Conservation (phyloP, 1,140 invertebrate species). For the Aphidius ervi region DNA sequence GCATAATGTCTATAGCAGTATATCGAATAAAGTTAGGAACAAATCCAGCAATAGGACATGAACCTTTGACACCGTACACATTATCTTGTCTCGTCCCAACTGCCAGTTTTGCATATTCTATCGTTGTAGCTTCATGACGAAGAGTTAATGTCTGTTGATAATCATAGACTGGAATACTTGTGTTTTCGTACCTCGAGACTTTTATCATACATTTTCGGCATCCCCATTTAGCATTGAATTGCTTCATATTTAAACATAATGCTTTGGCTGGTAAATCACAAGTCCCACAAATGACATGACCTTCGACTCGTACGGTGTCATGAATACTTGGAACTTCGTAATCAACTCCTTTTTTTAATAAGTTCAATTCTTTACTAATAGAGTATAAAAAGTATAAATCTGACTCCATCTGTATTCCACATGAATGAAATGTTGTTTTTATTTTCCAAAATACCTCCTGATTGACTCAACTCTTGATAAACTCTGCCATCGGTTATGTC, state of each 20-base stretch:
- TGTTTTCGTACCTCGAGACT: not conserved
- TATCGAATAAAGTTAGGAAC: too few relatives aligned
- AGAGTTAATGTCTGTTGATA: not conserved
- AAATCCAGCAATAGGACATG: too few relatives aligned
- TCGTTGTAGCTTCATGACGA: not conserved
- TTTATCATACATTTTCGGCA: constrained; percentile 5
- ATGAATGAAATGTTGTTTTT: constrained; percentile 17
- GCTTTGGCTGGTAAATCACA: constrained; percentile 16
- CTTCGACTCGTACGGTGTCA: not conserved
- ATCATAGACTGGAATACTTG: not conserved
- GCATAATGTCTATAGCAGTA: too few relatives aligned
- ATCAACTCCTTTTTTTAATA: constrained; percentile 6
- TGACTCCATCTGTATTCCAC: constrained; percentile 17
- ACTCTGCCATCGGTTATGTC: constrained; percentile 17
- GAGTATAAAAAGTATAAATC: constrained; percentile 2
- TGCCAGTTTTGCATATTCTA: too few relatives aligned
- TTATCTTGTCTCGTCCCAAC: too few relatives aligned
- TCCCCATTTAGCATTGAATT: too few relatives aligned
- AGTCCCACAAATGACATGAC: constrained; percentile 7
- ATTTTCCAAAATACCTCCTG: not conserved
- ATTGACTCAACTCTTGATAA: not conserved
- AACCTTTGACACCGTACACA: too few relatives aligned
- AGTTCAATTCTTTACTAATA: constrained; percentile 3
- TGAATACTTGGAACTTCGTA: not conserved
- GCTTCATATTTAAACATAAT: too few relatives aligned